Base-by-base conservation (phyloP, 2,888 invertebrate species). In the Mythimna pallens region DNA sequence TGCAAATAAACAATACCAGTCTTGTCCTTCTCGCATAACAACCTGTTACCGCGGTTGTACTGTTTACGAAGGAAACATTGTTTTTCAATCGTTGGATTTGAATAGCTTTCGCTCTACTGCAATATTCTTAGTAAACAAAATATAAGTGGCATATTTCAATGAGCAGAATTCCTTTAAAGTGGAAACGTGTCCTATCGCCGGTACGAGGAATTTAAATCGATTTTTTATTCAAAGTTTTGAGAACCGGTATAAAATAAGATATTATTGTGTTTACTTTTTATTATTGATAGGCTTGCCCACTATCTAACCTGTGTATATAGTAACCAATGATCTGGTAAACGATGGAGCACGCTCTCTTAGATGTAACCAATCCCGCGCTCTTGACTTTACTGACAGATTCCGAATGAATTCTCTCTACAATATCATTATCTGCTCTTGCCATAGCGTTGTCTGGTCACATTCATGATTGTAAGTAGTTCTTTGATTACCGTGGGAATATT, bases 21-120 rank as follows among this genome's bases (percentile, higher is more conserved):
- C 14, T 25, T 34, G 55, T 67, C 36, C 55, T 62, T 61, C 34
- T 30, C 36, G 17, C 58, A 63, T 63, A 43, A 36, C 10, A 61
- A 73, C 65, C 76, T 80, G 68, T 55, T 76, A 36, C 63, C 50
- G 22, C 64, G 17, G 67, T 34, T 63, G 59, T 68, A 82, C 82
- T 65, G 71, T 73, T 79, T 73, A 80, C 73, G 34, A 64, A 58
- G 36, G 54, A 54, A 43, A 65, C 34, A 22, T 30, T 73, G 59
- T 67, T 80, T 76, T 71, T 65, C 50, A 76, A 59, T 64, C 34
- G 59, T 52, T 67, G n/a, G 59, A 67, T 71, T 57, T 62, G 58
- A 63, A 55, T 20, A 20, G 50, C 34, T 58, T 34, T 57, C 40
- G 43, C 12, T 54, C 61, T 57, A 25, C 25, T 67, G 66, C 65